Base-by-base conservation (phyloP, 2,113 vertebrate species). In the Hassar affinis region DNA sequence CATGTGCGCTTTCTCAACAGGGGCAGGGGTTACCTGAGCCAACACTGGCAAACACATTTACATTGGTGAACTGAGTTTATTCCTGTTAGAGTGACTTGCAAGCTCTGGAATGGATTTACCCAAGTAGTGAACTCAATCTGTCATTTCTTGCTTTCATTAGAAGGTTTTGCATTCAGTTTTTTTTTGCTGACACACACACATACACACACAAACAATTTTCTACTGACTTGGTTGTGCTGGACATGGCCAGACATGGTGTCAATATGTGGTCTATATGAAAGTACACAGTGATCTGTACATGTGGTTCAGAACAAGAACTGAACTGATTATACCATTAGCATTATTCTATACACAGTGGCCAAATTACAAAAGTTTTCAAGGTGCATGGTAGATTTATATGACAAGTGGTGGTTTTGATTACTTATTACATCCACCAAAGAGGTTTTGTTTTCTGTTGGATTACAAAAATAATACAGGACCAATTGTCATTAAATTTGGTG, bases 1-100 rank as follows among this genome's bases (percentile, higher is more conserved):
- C 82, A 83, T 77, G 82, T 66, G 82, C 7, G 6, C 59, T 83
- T 54, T 78, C 33, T 68, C 33, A 68, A 51, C 30, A 42, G 4
- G 57, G 68, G 27, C 27, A 49, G 3, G 15, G 64, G 33, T 38
- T 42, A 35, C 54, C 66, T 1, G 59, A 61, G 47, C 59, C 74
- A 68, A 64, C 59, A 1, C 71, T 64, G 45, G 57, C 12, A 83
- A 61, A 33, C 47, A 27, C 45, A 47, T 74, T 82, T 74, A 69
- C 62, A 61, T 52, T 30, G 10, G 2, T 69, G 7, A 45, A 72
- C 54, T 54, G 22, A 54, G 20, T 57, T 75, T 52, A 52, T 52
- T 52, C 8, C 72, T 54, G 18, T 76, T 76, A 6, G 8, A 22
- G 35, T 72, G 66, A 81, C 62, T 68, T 80, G n/a, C n/a, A 52